Base-by-base conservation (phyloP, 2,113 vertebrate genomes). In the Solea solea region DNA sequence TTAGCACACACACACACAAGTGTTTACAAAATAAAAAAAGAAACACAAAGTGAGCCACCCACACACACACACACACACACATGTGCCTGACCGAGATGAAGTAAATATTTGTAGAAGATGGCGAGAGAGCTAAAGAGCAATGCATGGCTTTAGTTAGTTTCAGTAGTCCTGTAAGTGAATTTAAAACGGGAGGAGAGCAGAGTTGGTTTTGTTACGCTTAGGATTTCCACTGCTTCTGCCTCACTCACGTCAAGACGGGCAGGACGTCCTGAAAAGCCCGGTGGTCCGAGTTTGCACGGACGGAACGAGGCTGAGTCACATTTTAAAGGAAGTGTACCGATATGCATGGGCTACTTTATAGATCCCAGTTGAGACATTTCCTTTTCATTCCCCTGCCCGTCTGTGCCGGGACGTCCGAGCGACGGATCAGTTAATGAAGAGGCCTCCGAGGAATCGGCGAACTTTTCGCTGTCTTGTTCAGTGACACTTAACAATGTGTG, bases 291-390 rank as follows among this genome's bases (percentile, higher is more conserved):
- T 21, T 45, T 39, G 66, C 67, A 71, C 76, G 57, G 74, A 8
- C 52, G 60, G 60, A 64, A 78, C 81, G 2, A 53, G 39, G 46
- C 58, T 64, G 13, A 63, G 75, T 70, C 72, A 28, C 45, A 64
- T 53, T 80, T 56, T 21, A 21, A 21, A 86, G 81, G 83, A 89
- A 86, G 80, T 87, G 77, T 48, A 55, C 61, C 8, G 76, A 84
- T 88, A 67, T 80, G 83, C 72, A 74, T 64, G 85, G 82, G 48
- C 40, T 81, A 51, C 82, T 86, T 89, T 82, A 86, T 53, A 67
- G 70, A 84, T 89, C 85, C 83, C 82, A 69, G 70, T 15, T 57
- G 81, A 42, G 74, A 63, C 76, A 65, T 86, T 84, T 78, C 27
- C 75, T 76, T 86, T 88, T 86, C 54, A 79, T 74, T 83, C 21